Conservation (phyloP, 2,113 vertebrate species). For the Cinclus mexicanus region DNA sequence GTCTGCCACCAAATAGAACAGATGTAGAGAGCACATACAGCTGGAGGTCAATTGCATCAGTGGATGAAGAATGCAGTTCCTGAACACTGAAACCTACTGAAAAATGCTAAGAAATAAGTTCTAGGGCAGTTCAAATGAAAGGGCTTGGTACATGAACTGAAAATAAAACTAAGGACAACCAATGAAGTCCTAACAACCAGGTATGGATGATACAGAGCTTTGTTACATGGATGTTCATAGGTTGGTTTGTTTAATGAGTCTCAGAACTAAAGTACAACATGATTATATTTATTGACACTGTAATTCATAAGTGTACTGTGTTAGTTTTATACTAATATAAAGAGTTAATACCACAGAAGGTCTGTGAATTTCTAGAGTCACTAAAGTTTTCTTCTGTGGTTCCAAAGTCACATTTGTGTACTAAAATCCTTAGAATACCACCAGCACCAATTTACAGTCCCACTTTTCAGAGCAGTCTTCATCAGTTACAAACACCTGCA, state of each 20-base stretch:
- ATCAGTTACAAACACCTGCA: background rate
- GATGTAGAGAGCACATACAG: background rate
- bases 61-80: background rate
- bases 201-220: background rate
- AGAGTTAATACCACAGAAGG: background rate
- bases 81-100: background rate
- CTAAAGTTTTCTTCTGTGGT: background rate
- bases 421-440: background rate
- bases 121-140: background rate
- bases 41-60: background rate
- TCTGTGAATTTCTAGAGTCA: background rate
- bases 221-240: background rate
- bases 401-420: background rate
- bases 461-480: background rate
- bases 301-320: background rate
- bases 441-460: background rate
- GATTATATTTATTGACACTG: background rate
- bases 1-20: background rate
- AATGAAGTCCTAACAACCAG: rapidly evolving
- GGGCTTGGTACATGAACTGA: background rate
- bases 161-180: background rate
- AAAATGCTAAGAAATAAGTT: background rate
- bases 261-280: background rate
- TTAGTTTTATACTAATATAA: background rate
- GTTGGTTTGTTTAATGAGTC: background rate